phyloP scores from a whole-genome alignment of 2,888 invertebrate genomes.

The Heteromyza rotundicornis region DNA sequence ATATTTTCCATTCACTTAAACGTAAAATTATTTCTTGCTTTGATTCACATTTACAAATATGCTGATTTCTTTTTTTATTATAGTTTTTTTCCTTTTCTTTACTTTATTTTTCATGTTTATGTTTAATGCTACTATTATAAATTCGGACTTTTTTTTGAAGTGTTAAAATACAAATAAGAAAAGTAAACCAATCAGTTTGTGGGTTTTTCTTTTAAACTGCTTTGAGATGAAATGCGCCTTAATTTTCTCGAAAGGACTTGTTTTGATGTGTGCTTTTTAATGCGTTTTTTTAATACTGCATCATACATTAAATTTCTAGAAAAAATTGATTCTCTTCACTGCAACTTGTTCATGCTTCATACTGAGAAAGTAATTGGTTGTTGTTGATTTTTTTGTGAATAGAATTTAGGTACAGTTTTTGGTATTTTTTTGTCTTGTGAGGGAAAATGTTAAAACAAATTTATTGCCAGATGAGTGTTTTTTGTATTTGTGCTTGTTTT shows the following conservation, averaged over 20 bases:
- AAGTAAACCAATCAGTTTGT: too few relatives aligned
- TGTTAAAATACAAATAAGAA: slow-evolving; percentile 42
- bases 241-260: slow-evolving; percentile 20
- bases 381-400: slow-evolving; percentile 12
- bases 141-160: slow-evolving; percentile 52
- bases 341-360: neutral
- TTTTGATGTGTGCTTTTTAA: too few relatives aligned
- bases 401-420: too few relatives aligned
- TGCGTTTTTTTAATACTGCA: neutral
- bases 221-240: too few relatives aligned
- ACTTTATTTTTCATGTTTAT: neutral
- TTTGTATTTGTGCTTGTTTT: too few relatives aligned
- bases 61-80: neutral
- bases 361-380: neutral
- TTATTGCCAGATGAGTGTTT: slow-evolving; percentile 12
- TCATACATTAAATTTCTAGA: neutral
- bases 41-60: slow-evolving; percentile 5
- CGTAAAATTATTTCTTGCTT: slow-evolving; percentile 4
- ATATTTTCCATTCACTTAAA: neutral
- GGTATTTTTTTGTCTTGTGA: too few relatives aligned
- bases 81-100: neutral
- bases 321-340: slow-evolving; percentile 10
- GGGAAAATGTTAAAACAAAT: slow-evolving; percentile 34
- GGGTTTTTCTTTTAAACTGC: too few relatives aligned
- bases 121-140: slow-evolving; percentile 36